A percentile compares a stretch with the other conserved stretches of the same genome.
Conservation (phyloP, 1,140 invertebrate genomes). For the Myzus persicae region DNA sequence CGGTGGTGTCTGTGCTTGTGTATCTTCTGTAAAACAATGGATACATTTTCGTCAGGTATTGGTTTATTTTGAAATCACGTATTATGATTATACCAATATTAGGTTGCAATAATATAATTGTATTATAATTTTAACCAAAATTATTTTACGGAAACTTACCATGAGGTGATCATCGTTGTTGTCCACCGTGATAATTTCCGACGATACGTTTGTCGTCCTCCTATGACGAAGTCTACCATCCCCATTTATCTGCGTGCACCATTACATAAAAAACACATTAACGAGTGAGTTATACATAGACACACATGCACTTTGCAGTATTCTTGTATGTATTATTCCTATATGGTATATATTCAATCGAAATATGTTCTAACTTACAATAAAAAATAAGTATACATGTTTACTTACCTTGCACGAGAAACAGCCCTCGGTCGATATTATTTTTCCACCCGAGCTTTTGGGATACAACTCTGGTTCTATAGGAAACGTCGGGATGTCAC, state of each 20-base stretch:
- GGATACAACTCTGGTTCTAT: slow-evolving; percentile 68
- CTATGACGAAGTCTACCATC: slow-evolving; percentile 39
- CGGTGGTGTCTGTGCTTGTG: background rate
- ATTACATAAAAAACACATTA: background rate
- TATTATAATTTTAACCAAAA: background rate
- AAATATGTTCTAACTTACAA: background rate
- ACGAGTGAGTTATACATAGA: too few relatives aligned
- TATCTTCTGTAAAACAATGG: background rate
- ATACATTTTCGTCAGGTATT: background rate
- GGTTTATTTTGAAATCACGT: background rate
- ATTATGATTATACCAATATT: background rate
- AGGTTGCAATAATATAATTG: background rate
- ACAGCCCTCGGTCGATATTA: slow-evolving; percentile 87
- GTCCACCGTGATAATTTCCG: background rate
- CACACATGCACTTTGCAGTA: background rate
- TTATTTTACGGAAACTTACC: background rate
- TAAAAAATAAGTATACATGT: background rate
- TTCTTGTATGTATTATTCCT: background rate
- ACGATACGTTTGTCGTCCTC: slow-evolving; percentile 23
- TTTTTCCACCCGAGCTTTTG: slow-evolving; percentile 70
- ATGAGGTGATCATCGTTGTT: background rate
- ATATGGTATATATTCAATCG: background rate
- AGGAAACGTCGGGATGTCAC: slow-evolving; percentile 74
- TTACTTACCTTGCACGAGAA: slow-evolving; percentile 82
- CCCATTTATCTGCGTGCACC: slow-evolving; percentile 4